A percentile compares a stretch with the other conserved stretches of the same genome.
phyloP scores from a whole-genome alignment of 2,888 invertebrate genomes.

The Stratiomys singularior region DNA sequence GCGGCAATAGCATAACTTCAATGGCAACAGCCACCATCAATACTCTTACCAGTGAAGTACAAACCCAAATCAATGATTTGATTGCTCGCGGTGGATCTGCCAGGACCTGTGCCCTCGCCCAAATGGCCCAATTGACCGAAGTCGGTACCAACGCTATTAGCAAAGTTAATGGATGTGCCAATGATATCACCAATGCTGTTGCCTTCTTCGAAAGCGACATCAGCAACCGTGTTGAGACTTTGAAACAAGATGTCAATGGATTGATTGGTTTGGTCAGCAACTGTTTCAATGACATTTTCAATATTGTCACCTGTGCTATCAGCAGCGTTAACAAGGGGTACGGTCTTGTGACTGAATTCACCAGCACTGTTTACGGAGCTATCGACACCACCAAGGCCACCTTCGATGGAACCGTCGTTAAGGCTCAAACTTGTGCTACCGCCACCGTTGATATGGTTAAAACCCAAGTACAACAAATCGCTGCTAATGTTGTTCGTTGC shows the following conservation, averaged over 20 bases:
- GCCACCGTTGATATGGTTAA: neutral
- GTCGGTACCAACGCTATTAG: slow-evolving; percentile 1
- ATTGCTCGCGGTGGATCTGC: neutral
- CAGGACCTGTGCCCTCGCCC: slow-evolving; percentile 20
- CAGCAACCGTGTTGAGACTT: neutral
- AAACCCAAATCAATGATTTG: neutral
- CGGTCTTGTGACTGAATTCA: neutral
- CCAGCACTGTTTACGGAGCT: neutral
- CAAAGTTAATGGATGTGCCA: neutral
- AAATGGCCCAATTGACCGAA: neutral
- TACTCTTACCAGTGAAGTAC: neutral
- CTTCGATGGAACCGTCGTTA: neutral
- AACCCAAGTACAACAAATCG: neutral
- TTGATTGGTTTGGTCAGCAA: neutral
- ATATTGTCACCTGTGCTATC: slow-evolving; percentile 13
- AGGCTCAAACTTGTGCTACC: neutral
- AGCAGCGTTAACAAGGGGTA: slow-evolving; percentile 20
- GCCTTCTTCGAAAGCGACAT: neutral
- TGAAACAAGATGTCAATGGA: neutral
- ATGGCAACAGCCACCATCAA: neutral
- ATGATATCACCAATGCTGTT: neutral
- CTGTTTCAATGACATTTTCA: neutral
- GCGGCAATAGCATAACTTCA: neutral
- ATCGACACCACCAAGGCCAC: neutral
- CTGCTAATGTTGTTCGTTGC: neutral